phyloP scores from a whole-genome alignment of 2,113 vertebrate genomes.

The Psilopsiagon aurifrons region DNA sequence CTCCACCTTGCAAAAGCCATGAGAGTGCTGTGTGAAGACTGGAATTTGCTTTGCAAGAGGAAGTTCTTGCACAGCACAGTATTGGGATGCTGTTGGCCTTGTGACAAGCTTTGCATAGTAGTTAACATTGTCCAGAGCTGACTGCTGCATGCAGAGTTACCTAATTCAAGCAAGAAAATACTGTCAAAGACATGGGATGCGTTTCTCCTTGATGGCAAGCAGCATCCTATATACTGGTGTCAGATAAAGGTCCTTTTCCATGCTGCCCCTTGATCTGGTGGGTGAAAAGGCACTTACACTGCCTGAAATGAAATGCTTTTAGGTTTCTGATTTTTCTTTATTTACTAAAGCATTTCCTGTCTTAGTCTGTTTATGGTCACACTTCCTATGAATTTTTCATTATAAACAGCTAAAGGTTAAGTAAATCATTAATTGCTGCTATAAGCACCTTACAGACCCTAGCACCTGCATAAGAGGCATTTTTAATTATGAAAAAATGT shows the following conservation, averaged over 20 bases:
- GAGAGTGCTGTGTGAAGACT: neutral
- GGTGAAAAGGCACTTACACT: neutral
- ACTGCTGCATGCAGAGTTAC: neutral
- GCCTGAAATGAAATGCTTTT: neutral
- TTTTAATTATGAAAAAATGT: constrained; percentile 15
- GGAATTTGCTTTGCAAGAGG: neutral
- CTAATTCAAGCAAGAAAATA: neutral
- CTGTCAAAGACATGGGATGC: neutral
- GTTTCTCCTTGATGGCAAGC: neutral
- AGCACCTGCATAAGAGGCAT: neutral
- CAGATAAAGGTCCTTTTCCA: neutral
- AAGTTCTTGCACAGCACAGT: neutral
- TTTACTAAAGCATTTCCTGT: neutral
- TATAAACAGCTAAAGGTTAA: constrained; percentile 32
- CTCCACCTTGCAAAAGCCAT: neutral
- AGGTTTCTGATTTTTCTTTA: neutral
- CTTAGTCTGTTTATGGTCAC: constrained; percentile 29
- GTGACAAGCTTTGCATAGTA: neutral
- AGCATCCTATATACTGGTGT: neutral
- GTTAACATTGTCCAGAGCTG: neutral
- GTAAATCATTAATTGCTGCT: constrained; percentile 58
- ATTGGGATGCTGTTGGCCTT: neutral
- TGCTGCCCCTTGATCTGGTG: neutral
- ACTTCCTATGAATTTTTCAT: constrained; percentile 60
- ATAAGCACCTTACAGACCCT: constrained; percentile 1